Conservation (phyloP, 2,888 invertebrate genomes). For the Lepidonotus clava region DNA sequence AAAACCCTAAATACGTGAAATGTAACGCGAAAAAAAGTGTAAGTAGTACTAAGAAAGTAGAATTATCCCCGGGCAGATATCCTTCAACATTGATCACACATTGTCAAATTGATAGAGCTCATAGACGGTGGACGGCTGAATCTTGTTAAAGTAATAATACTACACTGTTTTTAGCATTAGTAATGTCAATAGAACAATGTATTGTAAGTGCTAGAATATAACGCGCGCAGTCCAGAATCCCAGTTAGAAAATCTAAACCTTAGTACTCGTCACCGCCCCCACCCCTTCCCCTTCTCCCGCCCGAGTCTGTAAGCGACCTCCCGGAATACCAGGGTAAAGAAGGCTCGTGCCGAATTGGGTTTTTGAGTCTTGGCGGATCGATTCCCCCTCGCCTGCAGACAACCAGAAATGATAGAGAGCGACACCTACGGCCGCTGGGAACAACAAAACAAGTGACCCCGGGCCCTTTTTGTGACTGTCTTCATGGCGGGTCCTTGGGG, state of each 20-base stretch:
- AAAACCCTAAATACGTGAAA: too few species aligned
- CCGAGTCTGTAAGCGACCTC: background rate
- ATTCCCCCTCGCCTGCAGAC: conserved; percentile 29
- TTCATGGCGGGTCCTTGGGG: background rate
- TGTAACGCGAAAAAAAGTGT: too few species aligned
- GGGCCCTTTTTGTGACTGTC: background rate
- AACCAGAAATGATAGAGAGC: conserved; percentile 46
- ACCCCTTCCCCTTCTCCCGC: background rate
- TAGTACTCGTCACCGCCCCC: too few species aligned
- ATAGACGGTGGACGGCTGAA: too few species aligned
- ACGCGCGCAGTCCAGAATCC: background rate
- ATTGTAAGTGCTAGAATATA: background rate
- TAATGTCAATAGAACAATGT: too few species aligned
- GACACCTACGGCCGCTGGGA: conserved; percentile 44
- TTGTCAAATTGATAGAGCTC: too few species aligned
- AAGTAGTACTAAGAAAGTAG: too few species aligned
- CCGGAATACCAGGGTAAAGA: background rate
- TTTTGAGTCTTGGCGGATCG: conserved; percentile 15
- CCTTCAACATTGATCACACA: too few species aligned
- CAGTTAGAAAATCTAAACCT: too few species aligned
- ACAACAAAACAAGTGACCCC: conserved; percentile 45
- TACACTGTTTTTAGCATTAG: too few species aligned
- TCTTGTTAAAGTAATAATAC: too few species aligned
- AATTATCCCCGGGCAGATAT: too few species aligned
- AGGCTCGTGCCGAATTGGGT: background rate